These are phyloP conservation scores for Halcyon badia DNA, from an alignment of 2,797 vertebrate species.

Conservation along the genomic window DNA sequence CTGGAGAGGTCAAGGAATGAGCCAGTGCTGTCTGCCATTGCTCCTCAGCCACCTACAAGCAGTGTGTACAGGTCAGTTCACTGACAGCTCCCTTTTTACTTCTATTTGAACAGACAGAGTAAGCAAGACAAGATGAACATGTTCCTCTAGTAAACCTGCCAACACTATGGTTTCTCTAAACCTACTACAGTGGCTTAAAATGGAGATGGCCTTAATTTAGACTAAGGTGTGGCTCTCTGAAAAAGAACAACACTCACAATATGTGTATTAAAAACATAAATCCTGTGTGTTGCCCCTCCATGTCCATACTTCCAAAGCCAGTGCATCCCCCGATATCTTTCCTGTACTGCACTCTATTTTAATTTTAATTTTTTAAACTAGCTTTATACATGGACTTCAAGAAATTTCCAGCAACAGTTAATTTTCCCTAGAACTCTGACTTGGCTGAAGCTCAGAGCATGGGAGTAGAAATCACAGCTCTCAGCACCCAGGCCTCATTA, in stretches of 20 bases:
- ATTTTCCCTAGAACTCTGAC: constrained; percentile 38
- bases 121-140: neutral
- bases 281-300: neutral
- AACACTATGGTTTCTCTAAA: neutral
- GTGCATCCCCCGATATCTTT: neutral
- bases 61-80: neutral
- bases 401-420: neutral
- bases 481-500: neutral
- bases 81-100: neutral
- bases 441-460: neutral
- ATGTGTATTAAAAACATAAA: neutral
- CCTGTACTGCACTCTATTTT: neutral
- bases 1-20: neutral
- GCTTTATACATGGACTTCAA: neutral
- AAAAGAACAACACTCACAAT: neutral
- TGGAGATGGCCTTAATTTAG: neutral
- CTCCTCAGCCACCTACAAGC: neutral
- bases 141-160: neutral
- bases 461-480: constrained; percentile 22
- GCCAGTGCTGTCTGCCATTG: neutral
- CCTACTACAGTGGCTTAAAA: neutral
- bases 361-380: neutral
- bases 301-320: neutral
- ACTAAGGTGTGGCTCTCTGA: neutral
- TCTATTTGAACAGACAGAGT: neutral